Base-by-base conservation (phyloP, 1,140 invertebrate genomes). In the Meloidogyne exigua region DNA sequence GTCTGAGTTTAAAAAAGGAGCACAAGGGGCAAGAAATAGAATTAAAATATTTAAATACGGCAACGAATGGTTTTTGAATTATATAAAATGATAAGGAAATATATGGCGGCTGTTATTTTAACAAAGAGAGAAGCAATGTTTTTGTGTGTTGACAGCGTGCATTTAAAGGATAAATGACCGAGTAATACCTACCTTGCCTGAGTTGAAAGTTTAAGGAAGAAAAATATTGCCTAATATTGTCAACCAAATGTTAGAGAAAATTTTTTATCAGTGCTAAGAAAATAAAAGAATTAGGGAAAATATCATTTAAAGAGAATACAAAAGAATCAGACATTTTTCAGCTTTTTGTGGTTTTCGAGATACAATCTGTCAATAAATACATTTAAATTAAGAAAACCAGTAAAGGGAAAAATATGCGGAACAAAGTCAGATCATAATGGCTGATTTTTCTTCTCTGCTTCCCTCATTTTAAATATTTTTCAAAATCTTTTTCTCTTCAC, bases 111-210 rank as follows among this genome's bases (percentile, higher is more conserved):
- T 57, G 49, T 57, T 57, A 44, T 44, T 57, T 0, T 57, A 57
- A n/a, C 49, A 57, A n/a, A 57, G 12, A 49, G n/a, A 12, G 49
- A n/a, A 57, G 7, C 18, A 57, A 57, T 57, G 49, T n/a, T 57
- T 57, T 57, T n/a, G 28, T 32, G 28, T 32, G 49, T 44, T n/a
- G 49, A 57, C 18, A 57, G 18, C 49, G 49, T n/a, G 44, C 18
- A 57, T n/a, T 57, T 57, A 57, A 57, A 57, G 49, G 49, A 57
- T 57, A 57, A 57, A 57, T 57, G 49, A 57, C 49, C 49, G 49
- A n/a, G 49, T n/a, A 57, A 57, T 57, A 44, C 15, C 15, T 44
- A 57, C 15, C 15, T 44, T n/a, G 49, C 49, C 5, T 57, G 13
- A 44, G 42, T 57, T 57, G 49, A 57, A 57, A n/a, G 18, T 57